Percentiles rank a stretch among this genome's conserved stretches.
Evolutionary conservation across 2,797 vertebrate genomes (phyloP).

Genomic region (Eulemur coronatus): DNA sequence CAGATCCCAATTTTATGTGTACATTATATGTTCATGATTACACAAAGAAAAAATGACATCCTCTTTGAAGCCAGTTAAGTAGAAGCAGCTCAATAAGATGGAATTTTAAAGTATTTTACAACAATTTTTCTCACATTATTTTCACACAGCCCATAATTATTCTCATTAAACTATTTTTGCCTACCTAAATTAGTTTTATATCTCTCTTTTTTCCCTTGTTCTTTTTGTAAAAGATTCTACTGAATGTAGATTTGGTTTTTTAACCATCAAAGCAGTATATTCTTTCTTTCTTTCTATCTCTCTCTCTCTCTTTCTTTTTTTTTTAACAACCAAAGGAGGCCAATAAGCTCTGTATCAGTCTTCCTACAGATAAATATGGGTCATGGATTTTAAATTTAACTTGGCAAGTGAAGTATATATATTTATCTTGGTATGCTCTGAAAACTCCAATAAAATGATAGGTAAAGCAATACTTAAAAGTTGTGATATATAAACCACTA

Average conservation of each 20-base stretch:
- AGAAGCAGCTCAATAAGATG: not conserved
- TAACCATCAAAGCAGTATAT: not conserved
- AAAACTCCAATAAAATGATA: conserved; percentile 37
- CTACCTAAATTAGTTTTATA: not conserved
- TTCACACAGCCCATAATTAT: not conserved
- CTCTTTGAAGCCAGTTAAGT: conserved; percentile 6
- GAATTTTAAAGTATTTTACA: not conserved
- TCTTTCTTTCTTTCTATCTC: too few relatives aligned
- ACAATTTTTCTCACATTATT: not conserved
- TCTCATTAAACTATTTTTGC: conserved; percentile 15
- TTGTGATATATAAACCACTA: conserved; percentile 14
- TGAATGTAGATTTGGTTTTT: not conserved
- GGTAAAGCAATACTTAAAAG: not conserved
- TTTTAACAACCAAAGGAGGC: not conserved
- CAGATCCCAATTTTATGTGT: not conserved
- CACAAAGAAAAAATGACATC: not conserved
- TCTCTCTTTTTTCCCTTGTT: not conserved
- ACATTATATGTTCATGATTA: not conserved
- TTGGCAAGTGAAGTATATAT: not conserved
- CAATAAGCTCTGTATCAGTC: not conserved
- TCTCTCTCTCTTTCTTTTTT: not conserved
- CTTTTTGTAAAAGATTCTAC: not conserved
- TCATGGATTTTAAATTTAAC: conserved; percentile 9
- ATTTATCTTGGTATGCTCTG: not conserved
- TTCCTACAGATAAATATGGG: not conserved